Base-by-base conservation (phyloP, 2,888 invertebrate genomes). In the Andrena marginata region DNA sequence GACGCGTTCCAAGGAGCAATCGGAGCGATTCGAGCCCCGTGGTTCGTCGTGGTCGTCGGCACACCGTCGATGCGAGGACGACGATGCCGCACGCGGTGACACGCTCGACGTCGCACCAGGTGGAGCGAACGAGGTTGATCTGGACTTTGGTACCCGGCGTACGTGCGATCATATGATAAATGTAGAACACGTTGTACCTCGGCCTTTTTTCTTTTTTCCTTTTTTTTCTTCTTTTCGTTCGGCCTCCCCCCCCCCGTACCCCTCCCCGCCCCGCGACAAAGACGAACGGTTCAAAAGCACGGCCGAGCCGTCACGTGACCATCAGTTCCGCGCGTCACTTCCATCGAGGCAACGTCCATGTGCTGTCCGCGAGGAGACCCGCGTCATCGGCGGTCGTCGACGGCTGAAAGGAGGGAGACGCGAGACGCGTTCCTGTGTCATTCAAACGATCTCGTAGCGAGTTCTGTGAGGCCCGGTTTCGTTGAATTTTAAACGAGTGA, bases 151-250 rank as follows among this genome's bases (percentile, higher is more conserved):
- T 80, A 74, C 73, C 23, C 54, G 77, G 77, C 74, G 73, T 82
- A 82, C 82, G 84, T 80, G 74, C 87, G 85, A 85, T 89, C 89
- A 91, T 91, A 91, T 93, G 92, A 93, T 93, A 91, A 91, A 93
- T 93, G 93, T 93, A 93, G 93, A 89, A 89, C 87, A 85, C 89
- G 90, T 79, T 89, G 80, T 86, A 86, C 74, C 80, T 84, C 81
- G 80, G 72, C 69, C 85, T 90, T 88, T 89, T 88, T 84, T 86
- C 70, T 73, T 86, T 83, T 86, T 88, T 88, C 78, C 71, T 82
- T 87, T 85, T 42, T 49, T 88, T 88, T 84, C 26, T 31, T 62
- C 63, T 77, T 82, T 84, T 85, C n/a, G n/a, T 84, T 72, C 20
- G 51, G 86, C 81, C 42, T 54, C 56, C 29, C 29, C 13, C 23